A percentile compares a stretch with the other conserved stretches of the same genome.
Evolutionary conservation across 2,113 vertebrate genomes (phyloP).

Genomic region (Phyllostomus hastatus): DNA sequence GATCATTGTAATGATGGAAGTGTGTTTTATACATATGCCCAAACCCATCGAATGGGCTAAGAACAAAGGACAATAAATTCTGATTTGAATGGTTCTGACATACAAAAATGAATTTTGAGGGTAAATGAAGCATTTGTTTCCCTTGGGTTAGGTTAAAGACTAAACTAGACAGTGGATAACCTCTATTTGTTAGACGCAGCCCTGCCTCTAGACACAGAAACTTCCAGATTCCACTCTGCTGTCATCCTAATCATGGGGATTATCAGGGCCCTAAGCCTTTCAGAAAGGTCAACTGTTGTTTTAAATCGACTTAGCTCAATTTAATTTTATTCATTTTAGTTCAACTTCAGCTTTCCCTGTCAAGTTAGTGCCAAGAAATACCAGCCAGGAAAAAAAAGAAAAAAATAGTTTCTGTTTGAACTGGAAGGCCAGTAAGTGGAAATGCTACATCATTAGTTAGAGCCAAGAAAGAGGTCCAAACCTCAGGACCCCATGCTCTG

Average conservation of each 20-base stretch:
- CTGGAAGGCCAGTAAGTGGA: neutral
- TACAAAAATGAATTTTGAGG: neutral
- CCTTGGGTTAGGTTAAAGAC: neutral
- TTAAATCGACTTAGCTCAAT: conserved; percentile 45
- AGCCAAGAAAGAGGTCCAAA: neutral
- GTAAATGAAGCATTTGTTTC: neutral
- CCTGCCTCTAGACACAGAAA: neutral
- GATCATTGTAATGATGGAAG: neutral
- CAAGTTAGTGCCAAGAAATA: neutral
- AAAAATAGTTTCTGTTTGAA: neutral
- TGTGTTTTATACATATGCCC: neutral
- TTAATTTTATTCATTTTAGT: conserved; percentile 46
- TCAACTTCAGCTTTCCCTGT: conserved; percentile 22
- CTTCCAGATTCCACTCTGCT: neutral
- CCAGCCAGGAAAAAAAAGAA: neutral
- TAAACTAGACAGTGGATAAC: neutral
- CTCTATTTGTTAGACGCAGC: neutral
- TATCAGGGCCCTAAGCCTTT: neutral
- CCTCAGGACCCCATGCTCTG: neutral
- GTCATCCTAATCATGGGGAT: neutral
- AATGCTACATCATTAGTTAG: neutral
- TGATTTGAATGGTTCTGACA: neutral
- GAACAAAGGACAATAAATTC: neutral
- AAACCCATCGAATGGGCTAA: neutral
- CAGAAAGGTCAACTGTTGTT: conserved; percentile 43